Base-by-base conservation (phyloP, 2,113 vertebrate genomes). In the Phoenicopterus ruber region DNA sequence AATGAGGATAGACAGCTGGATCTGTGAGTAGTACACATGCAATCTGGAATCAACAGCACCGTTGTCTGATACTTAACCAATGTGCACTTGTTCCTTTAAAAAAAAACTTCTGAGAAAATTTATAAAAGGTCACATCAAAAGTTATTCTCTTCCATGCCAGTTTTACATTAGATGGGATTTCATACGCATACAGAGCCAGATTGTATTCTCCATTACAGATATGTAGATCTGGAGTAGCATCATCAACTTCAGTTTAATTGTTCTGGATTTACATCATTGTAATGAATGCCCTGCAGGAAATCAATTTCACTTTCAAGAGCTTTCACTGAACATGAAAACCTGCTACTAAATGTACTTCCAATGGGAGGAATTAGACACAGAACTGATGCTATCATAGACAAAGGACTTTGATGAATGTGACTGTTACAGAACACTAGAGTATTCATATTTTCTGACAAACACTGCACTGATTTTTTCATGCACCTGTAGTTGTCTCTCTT, bases 361-460 rank as follows among this genome's bases (percentile, higher is more conserved):
- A 2, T 54, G 62, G 84, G 61, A 89, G 58, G 46, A 85, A 93
- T 87, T 82, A 87, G 46, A 87, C 42, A 72, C 10, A 80, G 82
- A 93, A 78, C 17, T 58, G 67, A 81, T 86, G 50, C 40, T 90
- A 86, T 50, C 34, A 62, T 18, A 93, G 54, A 95, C 84, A 97
- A 95, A 97, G 62, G 58, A 19, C 46, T 95, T 76, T 90, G 84
- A 97, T 93, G 84, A 93, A 87, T 54, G 40, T 18, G n/a, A 87
- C 73, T 79, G 34, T 36, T 86, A 61, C 32, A 81, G 59, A 92
- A 93, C 0, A 0, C 22, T 66, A 86, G 21, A 90, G 42, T 44
- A 82, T 63, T 76, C 26, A 9, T 72, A 52, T 94, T 67, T 96
- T 76, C 49, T 94, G 58, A 82, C 29, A 86, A 93, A 82, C 17